These are phyloP conservation scores for Amblyjoppa fuscipennis DNA, from an alignment of 2,888 invertebrate species.

Conservation along the genomic window DNA sequence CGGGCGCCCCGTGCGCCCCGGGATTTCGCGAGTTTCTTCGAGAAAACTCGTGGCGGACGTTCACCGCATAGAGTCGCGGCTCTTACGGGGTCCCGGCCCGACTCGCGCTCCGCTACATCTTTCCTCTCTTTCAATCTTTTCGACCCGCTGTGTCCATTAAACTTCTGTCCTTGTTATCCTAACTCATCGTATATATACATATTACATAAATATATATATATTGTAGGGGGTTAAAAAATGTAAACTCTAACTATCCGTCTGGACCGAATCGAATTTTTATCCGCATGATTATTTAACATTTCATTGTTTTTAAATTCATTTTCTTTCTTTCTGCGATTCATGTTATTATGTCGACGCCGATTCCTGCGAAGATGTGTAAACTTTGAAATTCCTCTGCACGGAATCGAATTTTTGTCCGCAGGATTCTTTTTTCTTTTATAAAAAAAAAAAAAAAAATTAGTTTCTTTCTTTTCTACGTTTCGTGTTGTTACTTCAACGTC, in stretches of 20 bases:
- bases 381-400: background rate
- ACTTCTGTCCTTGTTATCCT: background rate
- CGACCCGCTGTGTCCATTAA: background rate
- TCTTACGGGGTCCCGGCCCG: conserved; percentile 42
- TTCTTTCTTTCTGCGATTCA: no score
- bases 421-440: background rate
- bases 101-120: conserved; percentile 7
- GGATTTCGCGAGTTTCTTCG: conserved; percentile 44
- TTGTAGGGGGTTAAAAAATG: no score
- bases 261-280: no score
- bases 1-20: conserved; percentile 74
- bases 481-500: background rate
- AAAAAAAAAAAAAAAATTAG: background rate
- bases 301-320: no score
- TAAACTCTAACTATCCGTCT: no score
- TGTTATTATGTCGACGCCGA: no score
- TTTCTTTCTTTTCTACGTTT: background rate
- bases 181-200: background rate
- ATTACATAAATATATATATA: background rate
- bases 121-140: background rate
- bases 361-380: background rate
- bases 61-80: conserved; percentile 56
- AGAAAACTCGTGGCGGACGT: conserved; percentile 53
- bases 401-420: background rate
- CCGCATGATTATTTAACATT: no score